Conservation (phyloP, 2,888 invertebrate species). For the Chymomyza fuscimana region DNA sequence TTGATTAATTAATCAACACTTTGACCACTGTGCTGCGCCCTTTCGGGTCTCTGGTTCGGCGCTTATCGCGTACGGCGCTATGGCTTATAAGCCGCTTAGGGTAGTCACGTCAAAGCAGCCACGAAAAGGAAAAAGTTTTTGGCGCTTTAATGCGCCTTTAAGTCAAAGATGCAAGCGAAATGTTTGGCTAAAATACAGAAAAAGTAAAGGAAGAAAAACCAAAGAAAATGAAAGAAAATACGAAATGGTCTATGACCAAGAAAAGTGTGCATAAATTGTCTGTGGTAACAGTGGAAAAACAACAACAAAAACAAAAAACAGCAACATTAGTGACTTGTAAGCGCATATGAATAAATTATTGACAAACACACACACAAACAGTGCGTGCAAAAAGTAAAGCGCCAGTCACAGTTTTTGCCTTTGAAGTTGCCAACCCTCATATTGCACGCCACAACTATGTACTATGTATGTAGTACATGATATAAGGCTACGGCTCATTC, state of each 20-base stretch:
- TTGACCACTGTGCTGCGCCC: not conserved
- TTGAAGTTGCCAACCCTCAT: conserved; percentile 49
- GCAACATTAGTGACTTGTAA: conserved; percentile 78
- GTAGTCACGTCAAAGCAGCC: conserved; percentile 1
- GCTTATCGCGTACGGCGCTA: conserved; percentile 42
- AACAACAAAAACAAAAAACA: conserved; percentile 29
- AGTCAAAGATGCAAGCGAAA: conserved; percentile 12
- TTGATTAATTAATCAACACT: too few species aligned
- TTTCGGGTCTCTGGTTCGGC: not conserved
- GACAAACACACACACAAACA: conserved; percentile 41
- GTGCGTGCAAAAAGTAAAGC: conserved; percentile 67
- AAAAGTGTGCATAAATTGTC: conserved; percentile 79
- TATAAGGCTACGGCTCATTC: conserved; percentile 16
- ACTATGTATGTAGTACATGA: not conserved
- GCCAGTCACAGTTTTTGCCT: conserved; percentile 43
- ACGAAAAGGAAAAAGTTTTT: not conserved
- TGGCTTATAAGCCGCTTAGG: conserved; percentile 58
- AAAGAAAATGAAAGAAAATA: conserved; percentile 27
- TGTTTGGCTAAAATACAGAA: conserved; percentile 11
- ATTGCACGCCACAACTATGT: not conserved
- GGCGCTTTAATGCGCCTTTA: conserved; percentile 36
- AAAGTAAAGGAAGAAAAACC: conserved; percentile 33
- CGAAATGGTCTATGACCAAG: conserved; percentile 37
- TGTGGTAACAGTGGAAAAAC: conserved; percentile 64
- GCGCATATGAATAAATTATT: conserved; percentile 80